Evolutionary conservation across 2,113 vertebrate species (phyloP).

Genomic region (Strix aluco): DNA sequence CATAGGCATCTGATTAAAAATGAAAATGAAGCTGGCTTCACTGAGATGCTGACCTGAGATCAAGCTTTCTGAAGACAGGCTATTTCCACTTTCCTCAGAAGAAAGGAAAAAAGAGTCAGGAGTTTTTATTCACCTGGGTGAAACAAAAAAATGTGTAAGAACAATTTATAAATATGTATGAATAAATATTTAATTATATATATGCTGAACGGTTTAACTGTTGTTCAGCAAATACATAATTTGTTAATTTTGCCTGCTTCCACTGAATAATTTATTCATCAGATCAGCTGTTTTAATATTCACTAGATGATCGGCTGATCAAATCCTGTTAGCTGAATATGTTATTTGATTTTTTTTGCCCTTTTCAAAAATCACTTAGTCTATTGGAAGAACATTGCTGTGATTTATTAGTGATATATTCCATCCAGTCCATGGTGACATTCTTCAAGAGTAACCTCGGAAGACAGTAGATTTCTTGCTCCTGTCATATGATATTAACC

Average conservation of each 20-base stretch:
- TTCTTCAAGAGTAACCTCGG: conserved; percentile 33
- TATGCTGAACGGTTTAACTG: conserved; percentile 39
- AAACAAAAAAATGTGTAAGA: neutral
- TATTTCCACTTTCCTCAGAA: conserved; percentile 3
- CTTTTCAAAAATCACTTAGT: conserved; percentile 69
- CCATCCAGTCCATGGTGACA: conserved; percentile 15
- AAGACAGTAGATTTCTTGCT: conserved; percentile 48
- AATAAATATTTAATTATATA: conserved; percentile 55
- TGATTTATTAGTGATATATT: conserved; percentile 58
- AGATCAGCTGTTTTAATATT: conserved; percentile 54
- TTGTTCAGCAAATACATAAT: conserved; percentile 61
- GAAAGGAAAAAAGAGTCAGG: neutral
- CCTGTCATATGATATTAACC: conserved; percentile 26
- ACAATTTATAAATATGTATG: conserved; percentile 42
- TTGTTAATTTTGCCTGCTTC: conserved; percentile 59
- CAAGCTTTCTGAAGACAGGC: neutral
- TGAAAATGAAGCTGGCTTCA: neutral
- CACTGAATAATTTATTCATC: conserved; percentile 60
- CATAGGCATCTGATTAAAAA: conserved; percentile 39
- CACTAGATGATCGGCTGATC: conserved; percentile 57
- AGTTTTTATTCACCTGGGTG: conserved; percentile 26
- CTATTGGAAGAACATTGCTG: conserved; percentile 43
- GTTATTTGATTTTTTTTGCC: conserved; percentile 57
- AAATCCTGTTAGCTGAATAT: conserved; percentile 53
- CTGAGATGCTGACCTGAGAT: conserved; percentile 27